Evolutionary conservation across 2,797 vertebrate species (phyloP).

Genomic region (Falco columbarius): DNA sequence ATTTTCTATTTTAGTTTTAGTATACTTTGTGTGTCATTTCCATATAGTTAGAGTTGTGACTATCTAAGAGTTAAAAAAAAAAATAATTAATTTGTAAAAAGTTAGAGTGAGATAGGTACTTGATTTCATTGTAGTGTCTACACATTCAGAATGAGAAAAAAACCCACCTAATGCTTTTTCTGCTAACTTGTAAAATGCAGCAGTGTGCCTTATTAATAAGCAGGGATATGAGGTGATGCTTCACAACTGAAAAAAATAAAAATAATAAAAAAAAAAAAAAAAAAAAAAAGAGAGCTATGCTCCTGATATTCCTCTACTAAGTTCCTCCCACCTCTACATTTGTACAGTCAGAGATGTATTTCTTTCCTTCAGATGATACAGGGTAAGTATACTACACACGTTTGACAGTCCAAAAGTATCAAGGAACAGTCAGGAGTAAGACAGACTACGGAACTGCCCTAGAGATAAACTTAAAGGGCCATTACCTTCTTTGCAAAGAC

Average conservation of each 20-base stretch:
- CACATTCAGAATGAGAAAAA: not conserved
- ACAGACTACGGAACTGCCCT: not conserved
- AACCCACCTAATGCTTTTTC: not conserved
- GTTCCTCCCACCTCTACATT: not conserved
- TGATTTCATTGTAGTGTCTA: not conserved
- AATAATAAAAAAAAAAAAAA: not conserved
- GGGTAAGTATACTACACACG: not conserved
- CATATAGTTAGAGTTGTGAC: not conserved
- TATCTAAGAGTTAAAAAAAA: not conserved
- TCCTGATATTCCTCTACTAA: not conserved
- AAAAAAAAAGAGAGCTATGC: not conserved
- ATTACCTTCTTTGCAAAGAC: slow-evolving; percentile 98
- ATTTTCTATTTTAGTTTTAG: not conserved
- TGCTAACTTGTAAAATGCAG: not conserved
- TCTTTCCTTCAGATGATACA: not conserved
- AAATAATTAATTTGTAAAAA: not conserved
- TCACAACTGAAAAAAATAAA: not conserved
- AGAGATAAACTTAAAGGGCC: not conserved
- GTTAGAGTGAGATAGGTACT: not conserved
- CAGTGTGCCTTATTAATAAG: not conserved
- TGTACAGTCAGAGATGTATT: not conserved
- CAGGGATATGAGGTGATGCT: not conserved
- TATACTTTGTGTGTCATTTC: not conserved
- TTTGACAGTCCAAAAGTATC: not conserved
- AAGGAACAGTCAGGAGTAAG: not conserved